Conservation (phyloP, 2,797 vertebrate species). For the Liparis tanakae region DNA sequence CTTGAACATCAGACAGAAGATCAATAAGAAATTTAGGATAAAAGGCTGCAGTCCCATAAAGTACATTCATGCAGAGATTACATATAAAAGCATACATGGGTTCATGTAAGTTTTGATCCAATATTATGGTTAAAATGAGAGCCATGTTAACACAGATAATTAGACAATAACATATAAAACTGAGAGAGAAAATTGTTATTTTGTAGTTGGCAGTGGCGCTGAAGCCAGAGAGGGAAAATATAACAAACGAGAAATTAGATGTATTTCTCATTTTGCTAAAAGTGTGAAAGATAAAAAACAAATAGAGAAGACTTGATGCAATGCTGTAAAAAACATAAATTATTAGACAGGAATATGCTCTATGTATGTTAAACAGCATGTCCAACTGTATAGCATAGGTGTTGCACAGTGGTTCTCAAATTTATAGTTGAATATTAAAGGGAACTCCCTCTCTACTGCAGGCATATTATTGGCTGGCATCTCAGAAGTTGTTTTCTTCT, state of each 20-base stretch:
- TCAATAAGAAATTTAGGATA: conserved; percentile 61
- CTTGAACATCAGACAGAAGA: conserved; percentile 36
- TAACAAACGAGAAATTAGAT: not conserved
- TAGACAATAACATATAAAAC: conserved; percentile 39
- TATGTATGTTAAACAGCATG: not conserved
- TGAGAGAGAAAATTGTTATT: conserved; percentile 37
- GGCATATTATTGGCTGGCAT: not conserved
- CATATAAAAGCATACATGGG: conserved; percentile 68
- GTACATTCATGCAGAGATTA: conserved; percentile 59
- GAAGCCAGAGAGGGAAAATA: conserved; percentile 59
- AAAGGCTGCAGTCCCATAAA: conserved; percentile 58
- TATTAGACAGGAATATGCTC: not conserved
- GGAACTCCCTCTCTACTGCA: not conserved
- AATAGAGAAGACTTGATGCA: not conserved
- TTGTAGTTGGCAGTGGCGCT: conserved; percentile 47
- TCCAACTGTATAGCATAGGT: not conserved
- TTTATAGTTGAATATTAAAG: not conserved
- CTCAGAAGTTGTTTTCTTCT: not conserved
- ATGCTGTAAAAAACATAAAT: conserved; percentile 3
- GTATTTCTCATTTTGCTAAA: conserved; percentile 28
- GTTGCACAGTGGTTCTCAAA: not conserved
- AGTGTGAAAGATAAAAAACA: not conserved
- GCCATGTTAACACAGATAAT: conserved; percentile 48
- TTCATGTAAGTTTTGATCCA: conserved; percentile 57
- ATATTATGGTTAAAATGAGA: conserved; percentile 53